Evolutionary conservation across 2,113 vertebrate genomes (phyloP), one percentile per base, ranked within the genome.

Genomic region (Malurus melanocephalus): DNA sequence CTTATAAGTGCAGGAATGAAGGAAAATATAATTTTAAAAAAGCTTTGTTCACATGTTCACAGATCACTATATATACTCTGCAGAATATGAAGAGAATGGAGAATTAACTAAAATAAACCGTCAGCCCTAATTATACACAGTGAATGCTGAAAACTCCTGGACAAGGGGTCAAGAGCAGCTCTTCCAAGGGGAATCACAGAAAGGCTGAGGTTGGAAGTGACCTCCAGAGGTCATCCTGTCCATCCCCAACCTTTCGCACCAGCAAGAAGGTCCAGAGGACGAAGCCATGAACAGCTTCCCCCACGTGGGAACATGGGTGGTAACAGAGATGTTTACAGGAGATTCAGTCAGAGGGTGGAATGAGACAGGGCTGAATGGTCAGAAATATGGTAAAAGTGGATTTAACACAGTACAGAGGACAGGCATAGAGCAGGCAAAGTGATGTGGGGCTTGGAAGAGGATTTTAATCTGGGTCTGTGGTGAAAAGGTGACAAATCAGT

Each of bases 141-240:
- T 4, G 51, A 38, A 53, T 10, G 12, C 14, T 69, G 42, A 78
- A 43, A 89, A 57, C 13, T 53, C 6, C 19, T 13, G n/a, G 15
- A 19, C 3, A 32, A 73, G 27, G 13, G 19, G 21, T 30, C 0
- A 0, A 53, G 48, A 24, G 49, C 1, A 52, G 20, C 19, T 62
- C 11, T 86, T 65, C 27, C 59, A 88, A 72, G 33, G 3, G 24
- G 43, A 67, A 80, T 48, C 52, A 73, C 24, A 55, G 60, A 22
- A 77, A 35, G 22, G 24, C 1, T 77, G 43, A 84, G 16, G 32
- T 9, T 55, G 30, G 53, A 68, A 64, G 12, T 27, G 32, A 55
- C 14, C 4, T 55, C 19, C 35, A 33, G 26, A 27, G 24, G 13
- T 60, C 49, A 32, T 10, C 38, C 52, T 57, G 32, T 45, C 24